Percentiles rank a stretch among this genome's conserved stretches.
These are phyloP conservation scores for Meiosimyza decipiens DNA, from an alignment of 2,888 invertebrate species.

Conservation along the genomic window DNA sequence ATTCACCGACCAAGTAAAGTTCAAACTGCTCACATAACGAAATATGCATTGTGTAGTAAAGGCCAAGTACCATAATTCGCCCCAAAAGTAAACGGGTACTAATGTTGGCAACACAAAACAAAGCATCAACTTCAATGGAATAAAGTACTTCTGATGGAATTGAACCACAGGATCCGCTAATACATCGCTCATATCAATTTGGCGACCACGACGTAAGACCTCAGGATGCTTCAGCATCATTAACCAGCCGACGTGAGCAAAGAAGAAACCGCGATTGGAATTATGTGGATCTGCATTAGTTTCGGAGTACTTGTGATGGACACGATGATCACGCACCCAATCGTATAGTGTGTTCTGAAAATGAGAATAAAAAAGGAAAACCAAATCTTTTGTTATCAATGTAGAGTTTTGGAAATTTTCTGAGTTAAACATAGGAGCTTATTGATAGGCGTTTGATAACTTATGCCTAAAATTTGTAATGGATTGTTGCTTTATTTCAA, in stretches of 20 bases:
- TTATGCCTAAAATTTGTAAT: no score
- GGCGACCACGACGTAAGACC: conserved; percentile 79
- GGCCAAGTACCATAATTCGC: conserved; percentile 75
- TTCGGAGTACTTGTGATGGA: conserved; percentile 86
- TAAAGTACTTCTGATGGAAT: conserved; percentile 83
- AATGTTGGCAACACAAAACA: conserved; percentile 81
- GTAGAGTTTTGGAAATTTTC: no score
- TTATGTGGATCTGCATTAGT: conserved; percentile 87
- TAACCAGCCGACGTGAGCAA: conserved; percentile 93
- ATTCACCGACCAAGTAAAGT: conserved; percentile 92
- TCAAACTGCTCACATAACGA: conserved; percentile 79
- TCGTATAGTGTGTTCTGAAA: conserved; percentile 86
- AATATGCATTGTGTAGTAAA: conserved; percentile 75
- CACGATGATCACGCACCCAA: conserved; percentile 85
- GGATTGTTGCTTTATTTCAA: no score
- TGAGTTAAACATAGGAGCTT: no score
- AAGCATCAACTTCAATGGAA: conserved; percentile 72
- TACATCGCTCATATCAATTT: conserved; percentile 87
- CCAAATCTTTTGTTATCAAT: background rate
- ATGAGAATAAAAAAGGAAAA: conserved; percentile 9
- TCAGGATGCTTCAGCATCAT: conserved; percentile 90
- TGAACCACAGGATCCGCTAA: conserved; percentile 78
- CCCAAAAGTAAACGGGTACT: conserved; percentile 78
- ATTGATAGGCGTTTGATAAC: no score
- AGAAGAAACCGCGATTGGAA: conserved; percentile 86